These are phyloP conservation scores for Alectura lathami DNA, from an alignment of 2,113 vertebrate genomes.

Conservation along the genomic window DNA sequence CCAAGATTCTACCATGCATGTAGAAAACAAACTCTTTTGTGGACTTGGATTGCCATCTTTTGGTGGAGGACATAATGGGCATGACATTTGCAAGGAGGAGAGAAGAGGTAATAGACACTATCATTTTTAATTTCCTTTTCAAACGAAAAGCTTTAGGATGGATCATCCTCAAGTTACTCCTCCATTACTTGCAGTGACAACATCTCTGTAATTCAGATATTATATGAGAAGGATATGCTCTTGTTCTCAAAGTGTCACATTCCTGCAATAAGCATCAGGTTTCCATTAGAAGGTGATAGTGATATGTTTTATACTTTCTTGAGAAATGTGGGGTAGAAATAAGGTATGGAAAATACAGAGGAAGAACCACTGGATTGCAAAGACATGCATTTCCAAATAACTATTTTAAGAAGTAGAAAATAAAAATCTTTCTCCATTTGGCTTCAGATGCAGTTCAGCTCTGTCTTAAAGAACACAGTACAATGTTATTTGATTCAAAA, in stretches of 20 bases:
- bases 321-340: neutral
- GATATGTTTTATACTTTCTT: neutral
- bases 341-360: neutral
- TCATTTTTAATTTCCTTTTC: neutral
- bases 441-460: neutral
- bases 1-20: neutral
- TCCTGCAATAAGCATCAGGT: neutral
- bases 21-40: neutral
- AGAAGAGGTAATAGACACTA: neutral
- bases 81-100: neutral
- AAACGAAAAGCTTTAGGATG: neutral
- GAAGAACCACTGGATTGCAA: neutral
- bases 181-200: neutral
- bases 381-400: neutral
- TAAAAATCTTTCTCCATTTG: neutral
- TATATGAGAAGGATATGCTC: neutral
- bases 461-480: neutral
- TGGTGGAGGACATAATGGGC: neutral
- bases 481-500: neutral
- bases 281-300: neutral
- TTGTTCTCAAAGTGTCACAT: neutral
- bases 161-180: neutral
- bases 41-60: conserved; percentile 23
- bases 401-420: neutral
- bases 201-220: neutral